These are phyloP conservation scores for Lymantria monacha DNA, from an alignment of 2,888 invertebrate species.

Conservation along the genomic window DNA sequence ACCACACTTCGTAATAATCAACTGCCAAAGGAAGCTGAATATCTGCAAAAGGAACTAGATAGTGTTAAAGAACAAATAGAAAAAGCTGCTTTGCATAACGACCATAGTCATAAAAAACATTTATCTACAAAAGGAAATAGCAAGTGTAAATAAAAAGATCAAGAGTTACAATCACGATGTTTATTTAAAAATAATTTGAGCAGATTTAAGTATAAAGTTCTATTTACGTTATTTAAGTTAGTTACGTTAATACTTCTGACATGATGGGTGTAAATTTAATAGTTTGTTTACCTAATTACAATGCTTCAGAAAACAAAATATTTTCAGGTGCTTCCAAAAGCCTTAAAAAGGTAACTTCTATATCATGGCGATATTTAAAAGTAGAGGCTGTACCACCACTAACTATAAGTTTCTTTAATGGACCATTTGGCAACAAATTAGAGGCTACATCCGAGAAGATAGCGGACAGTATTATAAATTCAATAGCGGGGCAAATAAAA, in stretches of 20 bases:
- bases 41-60: constrained; percentile 57
- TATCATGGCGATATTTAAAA: constrained; percentile 65
- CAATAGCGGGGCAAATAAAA: constrained; percentile 48
- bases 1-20: constrained; percentile 45
- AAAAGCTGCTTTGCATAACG: background rate
- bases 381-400: constrained; percentile 66
- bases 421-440: constrained; percentile 46
- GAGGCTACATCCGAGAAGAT: constrained; percentile 40
- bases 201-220: no score
- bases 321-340: constrained; percentile 50
- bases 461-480: constrained; percentile 41
- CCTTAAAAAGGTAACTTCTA: constrained; percentile 37
- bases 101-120: background rate
- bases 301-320: background rate
- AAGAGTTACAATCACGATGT: background rate
- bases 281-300: background rate
- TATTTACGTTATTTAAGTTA: no score
- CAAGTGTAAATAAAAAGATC: background rate
- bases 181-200: constrained; percentile 1
- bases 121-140: background rate
- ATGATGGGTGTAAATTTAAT: no score
- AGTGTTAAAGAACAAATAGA: constrained; percentile 44
- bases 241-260: no score
- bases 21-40: constrained; percentile 49
- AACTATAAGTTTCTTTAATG: constrained; percentile 48